phyloP scores from a whole-genome alignment of 2,113 vertebrate genomes.

The Orycteropus afer region DNA sequence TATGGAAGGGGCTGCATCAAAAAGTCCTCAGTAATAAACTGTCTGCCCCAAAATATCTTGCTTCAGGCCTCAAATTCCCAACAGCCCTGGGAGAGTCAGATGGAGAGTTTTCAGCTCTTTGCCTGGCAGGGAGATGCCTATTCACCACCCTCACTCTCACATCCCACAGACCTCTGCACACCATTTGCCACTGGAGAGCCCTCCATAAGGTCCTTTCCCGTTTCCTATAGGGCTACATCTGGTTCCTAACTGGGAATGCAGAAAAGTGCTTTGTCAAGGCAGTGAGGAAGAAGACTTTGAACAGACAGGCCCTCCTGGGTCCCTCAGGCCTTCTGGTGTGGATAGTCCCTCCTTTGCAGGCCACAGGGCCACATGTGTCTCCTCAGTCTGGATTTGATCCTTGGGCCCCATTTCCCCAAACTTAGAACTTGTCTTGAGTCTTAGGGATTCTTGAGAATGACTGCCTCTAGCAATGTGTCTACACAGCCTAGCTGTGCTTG shows the following conservation, averaged over 20 bases:
- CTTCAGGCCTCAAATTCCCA: neutral
- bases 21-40: neutral
- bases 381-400: neutral
- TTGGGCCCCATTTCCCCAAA: neutral
- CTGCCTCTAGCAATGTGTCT: neutral
- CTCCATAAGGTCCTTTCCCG: neutral
- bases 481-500: neutral
- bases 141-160: rapidly evolving
- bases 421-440: neutral
- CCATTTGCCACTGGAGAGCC: neutral
- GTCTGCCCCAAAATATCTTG: neutral
- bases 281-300: neutral
- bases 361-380: rapidly evolving
- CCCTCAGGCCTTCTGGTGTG: neutral
- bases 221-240: neutral
- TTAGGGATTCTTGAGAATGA: neutral
- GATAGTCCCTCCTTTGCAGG: too few species aligned
- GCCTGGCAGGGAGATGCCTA: neutral
- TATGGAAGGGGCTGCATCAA: neutral
- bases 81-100: neutral
- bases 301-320: neutral
- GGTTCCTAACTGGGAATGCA: neutral
- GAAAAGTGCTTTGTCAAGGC: neutral
- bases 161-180: neutral
- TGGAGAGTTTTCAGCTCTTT: neutral